These are phyloP conservation scores for Macrochelys suwanniensis DNA, from an alignment of 2,797 vertebrate genomes.

Conservation along the genomic window DNA sequence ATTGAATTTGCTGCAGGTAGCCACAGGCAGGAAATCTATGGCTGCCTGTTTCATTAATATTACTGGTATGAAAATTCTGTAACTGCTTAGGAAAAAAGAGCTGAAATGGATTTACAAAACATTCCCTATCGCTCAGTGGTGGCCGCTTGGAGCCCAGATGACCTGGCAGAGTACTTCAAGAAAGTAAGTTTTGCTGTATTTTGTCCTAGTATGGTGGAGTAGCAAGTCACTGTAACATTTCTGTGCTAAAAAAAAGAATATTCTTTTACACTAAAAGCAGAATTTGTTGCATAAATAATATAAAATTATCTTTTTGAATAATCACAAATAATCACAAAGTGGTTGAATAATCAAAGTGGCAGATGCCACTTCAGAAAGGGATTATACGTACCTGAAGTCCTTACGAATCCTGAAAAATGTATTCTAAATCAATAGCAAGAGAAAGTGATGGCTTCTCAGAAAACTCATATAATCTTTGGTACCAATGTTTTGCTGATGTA, in stretches of 20 bases:
- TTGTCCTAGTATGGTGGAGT: not conserved
- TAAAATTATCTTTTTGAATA: not conserved
- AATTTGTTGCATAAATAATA: not conserved
- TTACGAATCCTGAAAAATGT: not conserved
- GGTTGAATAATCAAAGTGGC: too few species aligned
- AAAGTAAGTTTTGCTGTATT: slow-evolving; percentile 70
- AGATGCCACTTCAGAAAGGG: not conserved
- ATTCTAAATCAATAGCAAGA: not conserved
- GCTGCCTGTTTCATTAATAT: not conserved
- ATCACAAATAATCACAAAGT: not conserved
- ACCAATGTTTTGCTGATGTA: not conserved
- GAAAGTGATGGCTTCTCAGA: not conserved
- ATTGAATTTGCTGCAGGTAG: not conserved
- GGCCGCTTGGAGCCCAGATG: slow-evolving; percentile 77
- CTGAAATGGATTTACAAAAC: slow-evolving; percentile 79
- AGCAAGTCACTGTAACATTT: not conserved
- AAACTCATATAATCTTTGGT: not conserved
- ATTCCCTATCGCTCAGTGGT: slow-evolving; percentile 83
- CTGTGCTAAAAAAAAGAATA: rapidly evolving
- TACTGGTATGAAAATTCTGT: not conserved
- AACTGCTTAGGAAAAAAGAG: not conserved
- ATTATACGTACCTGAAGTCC: not conserved
- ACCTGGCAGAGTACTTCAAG: slow-evolving; percentile 83
- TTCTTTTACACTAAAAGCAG: not conserved
- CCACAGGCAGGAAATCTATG: not conserved